These are phyloP conservation scores for Lasioglossum albipes DNA, from an alignment of 1,140 invertebrate genomes.

Conservation along the genomic window DNA sequence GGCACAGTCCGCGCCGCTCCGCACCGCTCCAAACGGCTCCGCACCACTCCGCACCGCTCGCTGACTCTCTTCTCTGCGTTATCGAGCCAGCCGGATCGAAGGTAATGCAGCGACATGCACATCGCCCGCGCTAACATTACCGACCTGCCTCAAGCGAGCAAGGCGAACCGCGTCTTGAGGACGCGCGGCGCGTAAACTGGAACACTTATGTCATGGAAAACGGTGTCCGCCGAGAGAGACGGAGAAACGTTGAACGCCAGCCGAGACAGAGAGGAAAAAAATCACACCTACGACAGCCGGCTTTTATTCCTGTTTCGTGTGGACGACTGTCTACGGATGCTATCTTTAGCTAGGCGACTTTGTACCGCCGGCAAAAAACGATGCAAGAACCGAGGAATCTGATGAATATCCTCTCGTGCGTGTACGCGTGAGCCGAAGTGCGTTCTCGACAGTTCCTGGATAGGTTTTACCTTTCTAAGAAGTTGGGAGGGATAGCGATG, in stretches of 20 bases:
- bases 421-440: background rate
- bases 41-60: background rate
- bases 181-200: conserved; percentile 30
- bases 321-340: background rate
- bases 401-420: background rate
- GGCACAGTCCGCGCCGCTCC: background rate
- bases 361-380: conserved; percentile 12
- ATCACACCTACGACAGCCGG: conserved; percentile 3
- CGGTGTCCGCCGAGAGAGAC: conserved; percentile 6
- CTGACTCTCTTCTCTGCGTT: conserved; percentile 42
- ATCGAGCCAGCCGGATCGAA: conserved; percentile 66
- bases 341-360: conserved; percentile 34
- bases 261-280: background rate
- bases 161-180: conserved; percentile 35
- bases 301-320: background rate
- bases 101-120: conserved; percentile 64
- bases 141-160: conserved; percentile 71
- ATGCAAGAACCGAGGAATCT: background rate
- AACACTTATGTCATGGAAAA: conserved; percentile 45
- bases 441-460: no score
- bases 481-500: no score
- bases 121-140: conserved; percentile 56
- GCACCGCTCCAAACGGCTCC: no score
- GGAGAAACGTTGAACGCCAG: background rate
- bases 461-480: no score